Conservation (phyloP, 2,113 vertebrate genomes). For the Ceuthmochares aereus region DNA sequence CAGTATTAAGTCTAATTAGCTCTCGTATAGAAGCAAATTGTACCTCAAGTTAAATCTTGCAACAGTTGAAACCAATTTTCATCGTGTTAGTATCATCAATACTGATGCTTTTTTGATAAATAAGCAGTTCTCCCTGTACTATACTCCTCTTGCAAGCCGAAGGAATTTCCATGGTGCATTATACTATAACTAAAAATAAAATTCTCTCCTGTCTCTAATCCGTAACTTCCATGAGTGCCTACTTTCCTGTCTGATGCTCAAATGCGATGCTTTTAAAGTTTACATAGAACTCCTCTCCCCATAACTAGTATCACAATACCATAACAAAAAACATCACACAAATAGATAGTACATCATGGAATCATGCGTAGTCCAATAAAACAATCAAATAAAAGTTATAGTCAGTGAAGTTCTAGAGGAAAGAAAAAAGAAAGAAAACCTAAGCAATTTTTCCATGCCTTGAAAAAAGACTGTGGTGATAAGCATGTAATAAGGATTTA, state of each 20-base stretch:
- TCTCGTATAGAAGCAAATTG: background rate
- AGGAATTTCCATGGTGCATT: fast-evolving
- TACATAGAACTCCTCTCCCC: background rate
- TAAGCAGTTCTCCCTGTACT: background rate
- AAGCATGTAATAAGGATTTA: background rate
- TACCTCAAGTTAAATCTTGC: background rate
- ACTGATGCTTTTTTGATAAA: background rate
- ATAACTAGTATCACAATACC: fast-evolving
- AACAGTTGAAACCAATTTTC: background rate
- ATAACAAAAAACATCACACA: fast-evolving
- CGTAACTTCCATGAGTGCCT: background rate
- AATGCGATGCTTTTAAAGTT: background rate
- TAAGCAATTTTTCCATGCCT: background rate
- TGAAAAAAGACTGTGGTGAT: background rate
- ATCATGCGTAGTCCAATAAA: background rate
- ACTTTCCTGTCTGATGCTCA: background rate
- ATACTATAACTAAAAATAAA: background rate
- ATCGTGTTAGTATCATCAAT: background rate
- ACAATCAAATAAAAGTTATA: background rate
- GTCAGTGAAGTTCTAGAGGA: background rate
- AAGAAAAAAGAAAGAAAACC: background rate
- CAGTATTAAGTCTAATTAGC: background rate
- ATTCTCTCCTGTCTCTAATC: background rate
- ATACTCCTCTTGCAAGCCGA: fast-evolving
- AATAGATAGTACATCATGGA: background rate